Percentiles rank a stretch among this genome's conserved stretches.
Conservation (phyloP, 2,797 vertebrate genomes). For the Schizopygopsis pylzovi region DNA sequence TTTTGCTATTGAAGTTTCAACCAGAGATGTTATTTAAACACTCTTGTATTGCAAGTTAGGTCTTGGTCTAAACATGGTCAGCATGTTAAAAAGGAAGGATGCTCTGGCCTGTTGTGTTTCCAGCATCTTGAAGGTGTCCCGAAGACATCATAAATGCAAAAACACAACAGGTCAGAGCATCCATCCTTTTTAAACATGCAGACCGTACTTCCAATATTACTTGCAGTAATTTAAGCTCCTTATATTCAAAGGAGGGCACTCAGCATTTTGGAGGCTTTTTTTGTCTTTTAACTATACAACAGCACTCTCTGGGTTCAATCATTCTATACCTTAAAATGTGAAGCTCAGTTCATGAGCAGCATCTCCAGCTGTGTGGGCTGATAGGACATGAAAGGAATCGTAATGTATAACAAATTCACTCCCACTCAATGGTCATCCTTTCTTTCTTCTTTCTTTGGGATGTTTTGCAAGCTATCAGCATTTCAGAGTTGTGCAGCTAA, state of each 20-base stretch:
- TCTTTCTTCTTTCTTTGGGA: conserved; percentile 23
- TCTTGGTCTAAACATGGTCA: too few species aligned
- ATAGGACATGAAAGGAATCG: conserved; percentile 60
- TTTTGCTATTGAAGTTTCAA: background rate
- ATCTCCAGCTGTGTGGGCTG: conserved; percentile 56
- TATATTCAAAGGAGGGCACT: background rate
- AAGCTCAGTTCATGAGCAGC: conserved; percentile 55
- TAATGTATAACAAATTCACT: conserved; percentile 66
- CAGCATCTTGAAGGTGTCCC: too few species aligned
- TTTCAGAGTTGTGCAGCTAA: conserved; percentile 2
- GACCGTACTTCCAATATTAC: background rate
- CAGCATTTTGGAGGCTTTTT: conserved; percentile 12
- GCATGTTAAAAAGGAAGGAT: too few species aligned
- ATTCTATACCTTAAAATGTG: conserved; percentile 49
- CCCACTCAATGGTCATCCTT: conserved; percentile 51
- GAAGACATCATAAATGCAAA: too few species aligned
- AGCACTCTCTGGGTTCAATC: conserved; percentile 42
- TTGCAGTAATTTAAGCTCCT: conserved; percentile 27
- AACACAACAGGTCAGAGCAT: background rate
- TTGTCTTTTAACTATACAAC: conserved; percentile 56
- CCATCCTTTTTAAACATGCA: background rate
- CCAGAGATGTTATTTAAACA: background rate
- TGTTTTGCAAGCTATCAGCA: conserved; percentile 27
- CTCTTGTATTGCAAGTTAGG: background rate
- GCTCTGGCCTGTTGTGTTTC: too few species aligned